Percentiles rank a stretch among this genome's conserved stretches.
Conservation (phyloP, 2,113 vertebrate species). For the Apodemus speciosus region DNA sequence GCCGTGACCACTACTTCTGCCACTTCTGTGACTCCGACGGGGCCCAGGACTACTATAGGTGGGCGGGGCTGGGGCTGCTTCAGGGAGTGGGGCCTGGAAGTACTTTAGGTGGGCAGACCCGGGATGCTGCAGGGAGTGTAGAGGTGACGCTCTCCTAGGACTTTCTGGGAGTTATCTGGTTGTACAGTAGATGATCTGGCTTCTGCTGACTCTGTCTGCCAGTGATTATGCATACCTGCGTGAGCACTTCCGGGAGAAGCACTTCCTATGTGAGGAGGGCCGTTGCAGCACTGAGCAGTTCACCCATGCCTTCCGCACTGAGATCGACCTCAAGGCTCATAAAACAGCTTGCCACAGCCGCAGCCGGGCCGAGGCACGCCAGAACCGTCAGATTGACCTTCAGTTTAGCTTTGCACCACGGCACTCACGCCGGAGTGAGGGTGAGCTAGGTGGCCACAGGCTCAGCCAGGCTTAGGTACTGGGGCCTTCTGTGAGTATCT, state of each 20-base stretch:
- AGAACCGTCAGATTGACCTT: conserved; percentile 98
- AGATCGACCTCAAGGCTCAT: conserved; percentile 98
- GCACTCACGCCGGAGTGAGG: conserved; percentile 91
- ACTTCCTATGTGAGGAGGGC: conserved; percentile 97
- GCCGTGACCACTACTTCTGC: conserved; percentile 97
- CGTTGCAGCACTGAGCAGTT: conserved; percentile 95
- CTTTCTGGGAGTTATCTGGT: background rate
- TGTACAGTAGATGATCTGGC: background rate
- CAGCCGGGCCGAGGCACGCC: conserved; percentile 95
- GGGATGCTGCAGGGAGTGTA: background rate
- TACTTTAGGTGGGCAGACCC: conserved; percentile 86
- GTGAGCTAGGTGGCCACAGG: conserved; percentile 76
- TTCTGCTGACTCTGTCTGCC: background rate
- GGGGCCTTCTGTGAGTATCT: background rate
- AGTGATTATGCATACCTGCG: conserved; percentile 96
- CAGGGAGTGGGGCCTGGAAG: conserved; percentile 90
- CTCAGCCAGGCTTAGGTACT: background rate
- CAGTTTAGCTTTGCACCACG: conserved; percentile 92
- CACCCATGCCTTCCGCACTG: conserved; percentile 96
- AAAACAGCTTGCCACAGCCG: conserved; percentile 95
- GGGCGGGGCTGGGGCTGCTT: background rate
- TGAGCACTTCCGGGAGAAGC: conserved; percentile 96
- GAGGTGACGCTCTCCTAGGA: background rate
- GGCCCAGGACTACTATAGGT: conserved; percentile 95
- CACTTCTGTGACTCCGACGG: conserved; percentile 98